Base-by-base conservation (phyloP, 2,113 vertebrate species). In the Aix galericulata region DNA sequence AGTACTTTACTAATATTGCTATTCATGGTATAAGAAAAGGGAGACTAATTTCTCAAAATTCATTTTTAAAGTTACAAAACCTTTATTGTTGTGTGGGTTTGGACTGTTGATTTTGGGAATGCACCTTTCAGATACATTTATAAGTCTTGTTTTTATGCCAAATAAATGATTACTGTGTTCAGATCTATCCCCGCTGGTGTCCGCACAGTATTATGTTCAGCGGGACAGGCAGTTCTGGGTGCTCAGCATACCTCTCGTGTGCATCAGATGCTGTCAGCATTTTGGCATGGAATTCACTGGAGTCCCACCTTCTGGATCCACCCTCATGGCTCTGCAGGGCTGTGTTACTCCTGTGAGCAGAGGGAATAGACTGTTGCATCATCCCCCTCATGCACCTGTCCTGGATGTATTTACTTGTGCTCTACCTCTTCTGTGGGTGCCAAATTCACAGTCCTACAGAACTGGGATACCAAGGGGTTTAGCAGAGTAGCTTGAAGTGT, bases 351-450 rank as follows among this genome's bases (percentile, higher is more conserved):
- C 71, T 40, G 82, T 17, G 82, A 62, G 77, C 91, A 88, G 62
- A 56, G n/a, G 1, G 67, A 89, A 55, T 66, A 82, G 91, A 46
- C 23, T 1, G 78, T 73, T 89, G 59, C 74, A 77, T 88, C 89
- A 58, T 42, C 84, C 55, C 9, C 5, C 46, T 79, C 12, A 0
- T 50, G 87, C 95, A 91, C 91, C 87, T 93, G 82, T 53, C 94
- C 82, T 76, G 59, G 8, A 32, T 32, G n/a, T 50, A 38, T 78
- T 93, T 72, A 34, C n/a, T 75, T 75, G 69, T n/a, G 56, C 64
- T 78, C 68, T 83, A 5, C 16, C 14, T 78, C 77, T 72, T 93
- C 76, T 58, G 56, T 48, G 14, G 26, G 15, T 68, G 52, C 44
- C 78, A 4, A 74, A 18, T 22, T 44, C 58, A 59, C 27, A 8